Evolutionary conservation across 2,888 invertebrate genomes (phyloP).

Genomic region (Tenthredo scrophulariae): DNA sequence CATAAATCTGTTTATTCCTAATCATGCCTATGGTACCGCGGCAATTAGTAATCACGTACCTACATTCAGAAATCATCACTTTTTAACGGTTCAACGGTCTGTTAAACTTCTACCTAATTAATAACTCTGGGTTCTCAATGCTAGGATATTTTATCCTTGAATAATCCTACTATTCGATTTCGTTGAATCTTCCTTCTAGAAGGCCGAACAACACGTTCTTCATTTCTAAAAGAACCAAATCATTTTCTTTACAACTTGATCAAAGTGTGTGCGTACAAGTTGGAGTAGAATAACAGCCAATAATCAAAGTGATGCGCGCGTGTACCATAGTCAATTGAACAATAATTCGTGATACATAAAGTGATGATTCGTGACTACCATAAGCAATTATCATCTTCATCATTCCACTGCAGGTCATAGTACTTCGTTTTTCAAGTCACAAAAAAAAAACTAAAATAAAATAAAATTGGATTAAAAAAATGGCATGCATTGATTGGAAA

Average conservation of each 20-base stretch:
- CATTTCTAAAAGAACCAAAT: slow-evolving; percentile 8
- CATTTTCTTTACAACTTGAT: slow-evolving; percentile 4
- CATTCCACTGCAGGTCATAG: background rate
- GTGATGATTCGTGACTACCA: background rate
- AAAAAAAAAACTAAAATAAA: background rate
- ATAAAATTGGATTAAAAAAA: background rate
- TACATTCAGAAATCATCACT: slow-evolving; percentile 19
- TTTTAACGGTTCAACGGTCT: background rate
- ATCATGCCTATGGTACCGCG: background rate
- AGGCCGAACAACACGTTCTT: background rate
- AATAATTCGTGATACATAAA: background rate
- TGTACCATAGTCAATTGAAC: background rate
- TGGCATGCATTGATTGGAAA: background rate
- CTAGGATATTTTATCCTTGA: slow-evolving; percentile 9
- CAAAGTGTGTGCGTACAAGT: background rate
- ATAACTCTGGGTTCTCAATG: background rate
- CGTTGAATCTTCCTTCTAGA: background rate
- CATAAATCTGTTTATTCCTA: background rate
- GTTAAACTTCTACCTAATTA: background rate
- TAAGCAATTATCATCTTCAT: background rate
- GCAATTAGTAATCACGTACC: slow-evolving; percentile 7
- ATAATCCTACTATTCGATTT: background rate
- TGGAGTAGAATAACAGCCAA: background rate
- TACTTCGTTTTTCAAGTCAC: background rate
- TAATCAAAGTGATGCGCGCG: background rate